Evolutionary conservation across 2,888 invertebrate species (phyloP), one percentile per base, ranked within the genome.

Genomic region (Tachystola acroxantha): DNA sequence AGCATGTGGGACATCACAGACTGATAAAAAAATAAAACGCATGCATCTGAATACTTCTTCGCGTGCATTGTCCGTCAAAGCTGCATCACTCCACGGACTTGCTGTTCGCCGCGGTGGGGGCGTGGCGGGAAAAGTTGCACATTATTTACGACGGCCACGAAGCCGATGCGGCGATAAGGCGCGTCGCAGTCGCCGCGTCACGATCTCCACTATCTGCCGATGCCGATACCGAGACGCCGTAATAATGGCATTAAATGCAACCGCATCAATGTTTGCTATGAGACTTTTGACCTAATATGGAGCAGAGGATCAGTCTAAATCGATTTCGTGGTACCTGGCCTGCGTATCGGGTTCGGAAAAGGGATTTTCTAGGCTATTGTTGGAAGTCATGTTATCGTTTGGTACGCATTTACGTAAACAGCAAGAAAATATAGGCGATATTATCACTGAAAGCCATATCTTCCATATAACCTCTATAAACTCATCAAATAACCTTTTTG

Each of bases 91-190:
- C 65, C 67, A 76, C 48, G 27, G 53, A 46, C 45, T 64, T 62
- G 57, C 57, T 74, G 72, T 79, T 68, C 67, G 16, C 44, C 50
- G 45, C 57, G 60, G 63, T 57, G 67, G 76, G 73, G 84, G 85
- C 84, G 85, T 80, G 81, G 71, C 82, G 79, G 82, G 80, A 81
- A 85, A 84, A 84, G 79, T 81, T 82, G 81, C 80, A 74, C 81
- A 81, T 84, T 85, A 86, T 86, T 84, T 86, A 86, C 85, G 81
- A 78, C 63, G 70, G 63, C 82, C 85, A 85, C 85, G 85, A 85
- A 81, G 68, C 62, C 80, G 86, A 84, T 86, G 75, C 72, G 56
- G 68, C 77, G 86, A 86, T 86, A 85, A 86, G 78, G 78, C 77
- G 76, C 82, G 82, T 86, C 84, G 82, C 81, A 81, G 75, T 71